Base-by-base conservation (phyloP, 1,140 invertebrate species). In the Solen grandis region DNA sequence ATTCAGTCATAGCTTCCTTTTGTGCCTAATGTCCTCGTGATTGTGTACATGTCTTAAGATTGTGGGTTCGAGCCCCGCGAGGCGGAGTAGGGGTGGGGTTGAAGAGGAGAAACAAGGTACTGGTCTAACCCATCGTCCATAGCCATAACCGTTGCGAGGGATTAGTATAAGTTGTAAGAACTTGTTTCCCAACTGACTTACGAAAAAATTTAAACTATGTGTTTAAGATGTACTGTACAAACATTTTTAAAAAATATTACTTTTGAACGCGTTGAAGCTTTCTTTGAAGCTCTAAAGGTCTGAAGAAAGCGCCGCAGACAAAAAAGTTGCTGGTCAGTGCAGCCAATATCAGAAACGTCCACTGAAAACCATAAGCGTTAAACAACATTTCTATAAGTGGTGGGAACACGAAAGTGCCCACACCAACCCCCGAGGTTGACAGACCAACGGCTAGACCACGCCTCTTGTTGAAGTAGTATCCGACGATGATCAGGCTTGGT, bases 391-490 rank as follows among this genome's bases (percentile, higher is more conserved):
- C 83, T 5, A 86, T 79, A 0, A 91, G 0, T 1, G 86, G 85
- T 16, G 92, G 90, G 29, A 91, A 70, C 1, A 90, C 31, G 57
- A 92, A 90, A 0, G 88, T 85, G 1, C 91, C 91, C 1, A 88
- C 14, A 90, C n/a, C n/a, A n/a, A n/a, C n/a, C n/a, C n/a, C n/a
- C n/a, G n/a, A n/a, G n/a, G n/a, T n/a, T n/a, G n/a, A n/a, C n/a
- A n/a, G n/a, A n/a, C n/a, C n/a, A n/a, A n/a, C n/a, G n/a, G n/a
- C n/a, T n/a, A n/a, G n/a, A n/a, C n/a, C n/a, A n/a, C n/a, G n/a
- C n/a, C n/a, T n/a, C n/a, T n/a, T n/a, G n/a, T n/a, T n/a, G n/a
- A n/a, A n/a, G n/a, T n/a, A n/a, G n/a, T n/a, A n/a, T n/a, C n/a
- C n/a, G n/a, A n/a, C n/a, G n/a, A n/a, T 86, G 16, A 91, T 82